Evolutionary conservation across 92 coral and sea anemone species (phyloP).

Genomic region (Palythoa heliodiscus): DNA sequence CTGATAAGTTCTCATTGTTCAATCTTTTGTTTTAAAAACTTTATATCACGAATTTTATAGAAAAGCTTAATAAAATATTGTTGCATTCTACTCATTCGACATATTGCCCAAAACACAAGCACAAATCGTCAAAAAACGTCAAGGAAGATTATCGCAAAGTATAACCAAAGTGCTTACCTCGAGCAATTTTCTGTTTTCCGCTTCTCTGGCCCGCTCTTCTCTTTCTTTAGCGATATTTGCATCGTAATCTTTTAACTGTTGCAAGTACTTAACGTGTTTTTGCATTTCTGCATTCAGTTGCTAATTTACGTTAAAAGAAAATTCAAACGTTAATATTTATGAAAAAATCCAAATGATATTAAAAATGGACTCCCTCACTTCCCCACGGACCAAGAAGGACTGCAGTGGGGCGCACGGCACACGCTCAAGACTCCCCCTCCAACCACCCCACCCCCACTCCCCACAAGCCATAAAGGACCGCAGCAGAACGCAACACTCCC

Average conservation of each 20-base stretch:
- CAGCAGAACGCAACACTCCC: too few relatives aligned
- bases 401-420: too few relatives aligned
- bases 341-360: background rate
- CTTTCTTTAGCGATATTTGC: conserved; percentile 61
- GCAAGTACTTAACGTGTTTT: conserved; percentile 55
- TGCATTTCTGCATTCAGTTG: conserved; percentile 43
- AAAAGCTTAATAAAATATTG: too few relatives aligned
- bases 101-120: background rate
- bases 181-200: conserved; percentile 38
- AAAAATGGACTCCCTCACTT: background rate
- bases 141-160: background rate
- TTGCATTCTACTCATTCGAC: background rate
- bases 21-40: too few relatives aligned
- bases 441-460: too few relatives aligned
- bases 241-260: conserved; percentile 67
- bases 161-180: conserved; percentile 18
- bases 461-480: too few relatives aligned
- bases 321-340: background rate
- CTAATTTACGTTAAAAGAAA: background rate
- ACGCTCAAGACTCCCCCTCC: too few relatives aligned
- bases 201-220: conserved; percentile 55
- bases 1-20: too few relatives aligned
- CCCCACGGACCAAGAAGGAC: too few relatives aligned
- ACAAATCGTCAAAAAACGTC: background rate
- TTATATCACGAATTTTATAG: too few relatives aligned